These are phyloP conservation scores for Hyposoter didymator DNA, from an alignment of 2,888 invertebrate species.

Conservation along the genomic window DNA sequence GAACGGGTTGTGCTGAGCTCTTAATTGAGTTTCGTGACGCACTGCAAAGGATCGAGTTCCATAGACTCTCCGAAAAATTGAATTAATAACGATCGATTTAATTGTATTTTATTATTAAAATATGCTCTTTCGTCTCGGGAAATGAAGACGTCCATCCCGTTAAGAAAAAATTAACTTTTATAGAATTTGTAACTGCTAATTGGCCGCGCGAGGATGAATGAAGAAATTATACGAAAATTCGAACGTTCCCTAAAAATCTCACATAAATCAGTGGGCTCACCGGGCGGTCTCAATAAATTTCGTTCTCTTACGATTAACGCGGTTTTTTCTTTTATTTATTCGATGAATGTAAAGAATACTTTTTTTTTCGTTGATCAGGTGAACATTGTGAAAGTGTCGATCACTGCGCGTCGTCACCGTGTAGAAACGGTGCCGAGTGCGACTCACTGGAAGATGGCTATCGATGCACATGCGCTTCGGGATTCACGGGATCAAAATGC, in stretches of 20 bases:
- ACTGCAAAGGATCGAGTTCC: not conserved
- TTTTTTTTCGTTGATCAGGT: slow-evolving; percentile 85
- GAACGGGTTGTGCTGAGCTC: not conserved
- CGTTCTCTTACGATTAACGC: not conserved
- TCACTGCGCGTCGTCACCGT: slow-evolving; percentile 96
- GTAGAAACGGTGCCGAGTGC: slow-evolving; percentile 96
- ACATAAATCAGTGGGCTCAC: not conserved
- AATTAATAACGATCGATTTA: not conserved
- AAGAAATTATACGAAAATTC: not conserved
- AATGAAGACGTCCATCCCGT: not conserved
- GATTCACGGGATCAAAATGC: slow-evolving; percentile 94
- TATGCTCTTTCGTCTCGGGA: not conserved
- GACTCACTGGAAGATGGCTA: slow-evolving; percentile 91
- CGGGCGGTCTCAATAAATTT: not conserved
- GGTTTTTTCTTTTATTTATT: not conserved
- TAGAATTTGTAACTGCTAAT: not conserved
- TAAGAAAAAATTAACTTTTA: not conserved
- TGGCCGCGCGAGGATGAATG: not conserved
- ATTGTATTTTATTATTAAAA: not conserved
- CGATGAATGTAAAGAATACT: slow-evolving; percentile 16
- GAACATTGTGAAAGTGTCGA: slow-evolving; percentile 95
- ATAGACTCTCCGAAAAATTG: not conserved
- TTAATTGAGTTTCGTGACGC: too few species aligned
- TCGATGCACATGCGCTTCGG: slow-evolving; percentile 94
- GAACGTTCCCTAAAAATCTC: not conserved